phyloP scores from a whole-genome alignment of 2,888 invertebrate genomes.

The Melanophora roralis region DNA sequence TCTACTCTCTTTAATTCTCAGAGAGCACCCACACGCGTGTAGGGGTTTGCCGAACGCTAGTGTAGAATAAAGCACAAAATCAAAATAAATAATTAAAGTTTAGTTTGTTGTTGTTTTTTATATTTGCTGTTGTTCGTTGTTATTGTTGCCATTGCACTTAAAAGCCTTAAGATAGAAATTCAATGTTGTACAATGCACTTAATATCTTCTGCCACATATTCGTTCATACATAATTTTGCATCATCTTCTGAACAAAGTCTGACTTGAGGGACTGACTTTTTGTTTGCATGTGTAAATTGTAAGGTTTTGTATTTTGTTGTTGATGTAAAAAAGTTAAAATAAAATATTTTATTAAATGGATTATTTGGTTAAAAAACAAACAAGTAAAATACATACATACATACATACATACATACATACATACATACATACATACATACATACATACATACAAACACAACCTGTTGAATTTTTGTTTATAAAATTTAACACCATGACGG shows the following conservation, averaged over 20 bases:
- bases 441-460: conserved; percentile 15
- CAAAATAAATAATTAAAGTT: conserved; percentile 10
- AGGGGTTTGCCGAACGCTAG: too few relatives aligned
- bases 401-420: too few relatives aligned
- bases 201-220: neutral
- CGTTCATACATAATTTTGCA: neutral
- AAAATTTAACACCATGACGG: conserved; percentile 26
- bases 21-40: too few relatives aligned
- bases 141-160: neutral
- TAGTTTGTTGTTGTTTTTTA: conserved; percentile 12
- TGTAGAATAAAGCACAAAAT: too few relatives aligned
- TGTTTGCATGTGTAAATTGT: conserved; percentile 3
- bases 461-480: conserved; percentile 44
- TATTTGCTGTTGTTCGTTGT: conserved; percentile 6
- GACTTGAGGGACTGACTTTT: conserved; percentile 11
- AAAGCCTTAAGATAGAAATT: conserved; percentile 43
- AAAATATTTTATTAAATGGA: conserved; percentile 12
- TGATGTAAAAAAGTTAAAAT: neutral
- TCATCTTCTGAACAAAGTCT: conserved; percentile 14
- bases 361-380: conserved; percentile 12
- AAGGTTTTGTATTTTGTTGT: neutral
- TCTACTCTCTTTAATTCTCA: too few relatives aligned
- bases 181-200: conserved; percentile 58
- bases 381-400: too few relatives aligned
- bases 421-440: too few relatives aligned